Base-by-base conservation (phyloP, 2,888 invertebrate species). In the Callyntrura sp. region DNA sequence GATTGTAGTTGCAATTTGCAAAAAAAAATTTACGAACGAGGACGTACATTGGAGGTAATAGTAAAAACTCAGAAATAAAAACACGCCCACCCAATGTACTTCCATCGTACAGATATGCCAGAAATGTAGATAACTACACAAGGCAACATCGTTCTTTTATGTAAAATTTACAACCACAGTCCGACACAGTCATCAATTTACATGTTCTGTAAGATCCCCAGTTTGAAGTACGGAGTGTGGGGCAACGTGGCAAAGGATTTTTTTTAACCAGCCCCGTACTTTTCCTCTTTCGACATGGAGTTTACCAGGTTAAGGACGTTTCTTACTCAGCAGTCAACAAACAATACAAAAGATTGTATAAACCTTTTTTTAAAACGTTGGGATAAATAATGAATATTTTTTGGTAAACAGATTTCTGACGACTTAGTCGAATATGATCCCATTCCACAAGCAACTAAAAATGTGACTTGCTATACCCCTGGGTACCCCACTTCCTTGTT, bases 301-400 rank as follows among this genome's bases (percentile, higher is more conserved):
- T 82, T 88, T 83, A 88, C 65, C 65, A 78, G 88, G 88, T 88
- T 88, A 88, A 88, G 88, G 88, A 83, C 88, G 11, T 51, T 17
- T 83, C 35, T 35, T 35, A 35, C 35, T 35, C 35, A 35, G 6
- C 35, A 35, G 35, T 35, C 2, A 2, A 35, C 35, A 35, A 35
- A 2, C 35, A 35, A 35, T 6, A 35, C 35, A 35, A 35, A 35
- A 35, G 35, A 70, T 35, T 20, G 60, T 12, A 17, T n/a, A 62
- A 62, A 17, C 25, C 12, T 35, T 35, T 60, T 57, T 35, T 60
- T 57, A 0, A 11, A n/a, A 81, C 60, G 60, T 81, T 81, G 20
- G 62, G 25, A n/a, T 12, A 4, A 28, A 28, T 68, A 43, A 14
- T 68, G 9, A 35, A 5, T 17, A 79, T 11, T 17, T 68, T 6